Evolutionary conservation across 2,888 invertebrate species (phyloP).

Genomic region (Cybosia mesomella): DNA sequence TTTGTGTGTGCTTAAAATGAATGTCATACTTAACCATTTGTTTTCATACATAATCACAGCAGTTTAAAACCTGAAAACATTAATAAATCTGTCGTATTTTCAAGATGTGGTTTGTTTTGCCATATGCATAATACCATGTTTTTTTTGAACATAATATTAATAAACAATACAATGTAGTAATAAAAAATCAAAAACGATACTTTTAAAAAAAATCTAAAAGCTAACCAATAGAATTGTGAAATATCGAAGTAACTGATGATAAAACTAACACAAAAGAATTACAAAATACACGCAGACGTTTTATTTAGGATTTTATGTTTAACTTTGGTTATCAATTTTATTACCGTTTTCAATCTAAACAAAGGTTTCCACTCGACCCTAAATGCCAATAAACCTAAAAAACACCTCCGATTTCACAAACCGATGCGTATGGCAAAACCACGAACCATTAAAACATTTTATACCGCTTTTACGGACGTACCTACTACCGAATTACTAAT

Average conservation of each 20-base stretch:
- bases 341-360: constrained; percentile 72
- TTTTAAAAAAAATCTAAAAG: not conserved
- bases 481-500: constrained; percentile 78
- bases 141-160: not conserved
- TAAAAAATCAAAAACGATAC: not conserved
- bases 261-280: constrained; percentile 48
- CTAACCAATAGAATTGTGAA: not conserved
- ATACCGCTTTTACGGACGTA: constrained; percentile 70
- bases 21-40: constrained; percentile 29
- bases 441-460: constrained; percentile 76
- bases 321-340: constrained; percentile 69
- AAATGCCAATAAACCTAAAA: constrained; percentile 81
- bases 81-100: not conserved
- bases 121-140: not conserved
- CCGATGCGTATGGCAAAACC: constrained; percentile 79
- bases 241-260: constrained; percentile 16
- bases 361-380: constrained; percentile 80
- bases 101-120: not conserved
- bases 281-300: constrained; percentile 49
- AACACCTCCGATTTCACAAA: constrained; percentile 84
- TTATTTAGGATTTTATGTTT: constrained; percentile 50
- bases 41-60: constrained; percentile 22
- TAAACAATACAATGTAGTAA: not conserved
- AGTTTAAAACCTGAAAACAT: constrained; percentile 40
- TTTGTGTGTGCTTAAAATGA: constrained; percentile 8